phyloP scores from a whole-genome alignment of 1,140 invertebrate species.

The Epicauta chinensis region DNA sequence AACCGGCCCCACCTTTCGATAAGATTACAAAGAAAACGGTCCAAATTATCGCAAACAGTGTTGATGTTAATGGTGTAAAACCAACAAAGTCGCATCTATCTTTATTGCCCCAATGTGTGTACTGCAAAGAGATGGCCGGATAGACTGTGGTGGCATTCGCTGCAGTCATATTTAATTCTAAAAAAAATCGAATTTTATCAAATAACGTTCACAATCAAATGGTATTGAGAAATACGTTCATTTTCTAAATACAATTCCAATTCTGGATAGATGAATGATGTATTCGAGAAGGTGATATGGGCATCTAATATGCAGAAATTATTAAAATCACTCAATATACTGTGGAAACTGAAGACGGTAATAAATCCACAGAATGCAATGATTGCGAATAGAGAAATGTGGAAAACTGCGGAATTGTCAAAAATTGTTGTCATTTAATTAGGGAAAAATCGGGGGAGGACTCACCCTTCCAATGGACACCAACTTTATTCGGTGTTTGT shows the following conservation, averaged over 20 bases:
- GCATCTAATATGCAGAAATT: slow-evolving; percentile 16
- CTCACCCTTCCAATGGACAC: slow-evolving; percentile 9
- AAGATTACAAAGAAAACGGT: slow-evolving; percentile 12
- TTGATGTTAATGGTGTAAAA: slow-evolving; percentile 16
- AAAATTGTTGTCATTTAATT: background rate
- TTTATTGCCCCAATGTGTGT: slow-evolving; percentile 3
- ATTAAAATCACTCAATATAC: background rate
- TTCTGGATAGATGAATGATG: no score
- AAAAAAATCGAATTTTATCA: no score
- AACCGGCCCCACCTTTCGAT: slow-evolving; percentile 13
- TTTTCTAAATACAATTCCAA: no score
- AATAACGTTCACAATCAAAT: no score
- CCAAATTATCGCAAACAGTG: slow-evolving; percentile 14
- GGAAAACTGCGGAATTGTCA: slow-evolving; percentile 3
- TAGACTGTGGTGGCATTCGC: slow-evolving; percentile 5
- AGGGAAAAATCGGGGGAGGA: no score
- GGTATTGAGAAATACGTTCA: no score
- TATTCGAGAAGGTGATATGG: no score
- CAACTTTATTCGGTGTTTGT: background rate
- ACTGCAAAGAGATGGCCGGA: background rate
- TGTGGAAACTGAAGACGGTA: slow-evolving; percentile 5
- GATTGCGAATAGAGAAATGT: background rate
- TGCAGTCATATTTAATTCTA: no score
- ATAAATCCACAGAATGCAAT: slow-evolving; percentile 2
- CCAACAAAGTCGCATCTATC: slow-evolving; percentile 13